Evolutionary conservation across 2,797 vertebrate genomes (phyloP).

Genomic region (Sebastes miniatus): DNA sequence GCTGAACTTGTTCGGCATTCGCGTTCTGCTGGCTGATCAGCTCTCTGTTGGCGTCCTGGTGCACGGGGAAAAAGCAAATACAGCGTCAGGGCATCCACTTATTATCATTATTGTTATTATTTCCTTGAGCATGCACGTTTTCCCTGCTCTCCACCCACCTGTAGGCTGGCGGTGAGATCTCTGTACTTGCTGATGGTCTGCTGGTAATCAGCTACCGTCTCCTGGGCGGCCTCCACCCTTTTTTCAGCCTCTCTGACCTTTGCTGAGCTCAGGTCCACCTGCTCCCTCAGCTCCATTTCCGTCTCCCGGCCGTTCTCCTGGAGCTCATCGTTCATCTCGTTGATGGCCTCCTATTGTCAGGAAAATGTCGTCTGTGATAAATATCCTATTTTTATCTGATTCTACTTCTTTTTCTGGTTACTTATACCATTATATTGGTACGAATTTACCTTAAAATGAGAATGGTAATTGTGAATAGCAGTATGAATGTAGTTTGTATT

Average conservation of each 20-base stretch:
- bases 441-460: background rate
- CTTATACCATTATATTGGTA: background rate
- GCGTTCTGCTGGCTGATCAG: conserved; percentile 93
- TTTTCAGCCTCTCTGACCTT: conserved; percentile 92
- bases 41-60: conserved; percentile 93
- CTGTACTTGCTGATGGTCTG: conserved; percentile 97
- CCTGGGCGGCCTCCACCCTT: conserved; percentile 93
- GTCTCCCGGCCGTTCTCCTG: conserved; percentile 97
- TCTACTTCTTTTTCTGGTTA: background rate
- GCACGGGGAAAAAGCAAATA: background rate
- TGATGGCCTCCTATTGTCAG: conserved; percentile 92
- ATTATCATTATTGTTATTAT: no score
- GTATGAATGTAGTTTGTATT: no score
- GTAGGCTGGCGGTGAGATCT: conserved; percentile 90
- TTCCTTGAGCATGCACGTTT: background rate
- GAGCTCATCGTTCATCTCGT: conserved; percentile 99
- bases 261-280: conserved; percentile 88
- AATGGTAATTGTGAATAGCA: background rate
- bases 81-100: background rate
- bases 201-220: conserved; percentile 95
- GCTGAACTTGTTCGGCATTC: conserved; percentile 89
- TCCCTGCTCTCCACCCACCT: conserved; percentile 78
- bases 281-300: conserved; percentile 95
- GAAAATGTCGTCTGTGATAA: background rate
- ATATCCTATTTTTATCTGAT: background rate